Conservation (phyloP, 2,888 invertebrate species). For the Penaeus monodon region DNA sequence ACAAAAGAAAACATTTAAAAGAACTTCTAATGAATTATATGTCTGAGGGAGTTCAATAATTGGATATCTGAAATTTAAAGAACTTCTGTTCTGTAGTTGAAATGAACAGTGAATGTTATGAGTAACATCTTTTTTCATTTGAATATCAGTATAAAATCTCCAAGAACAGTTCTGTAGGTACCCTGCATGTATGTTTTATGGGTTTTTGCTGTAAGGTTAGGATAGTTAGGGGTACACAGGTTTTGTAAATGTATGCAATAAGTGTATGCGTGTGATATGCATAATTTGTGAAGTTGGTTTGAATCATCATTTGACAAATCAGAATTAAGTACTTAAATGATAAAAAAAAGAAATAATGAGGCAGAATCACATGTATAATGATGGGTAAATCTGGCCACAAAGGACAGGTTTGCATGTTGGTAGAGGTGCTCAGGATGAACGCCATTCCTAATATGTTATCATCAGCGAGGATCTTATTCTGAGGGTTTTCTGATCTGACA, state of each 20-base stretch:
- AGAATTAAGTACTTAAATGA: conserved; percentile 33
- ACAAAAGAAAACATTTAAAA: too few species aligned
- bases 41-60: too few species aligned
- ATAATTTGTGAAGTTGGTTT: conserved; percentile 50
- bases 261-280: conserved; percentile 40
- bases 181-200: conserved; percentile 55
- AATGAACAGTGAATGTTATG: too few species aligned
- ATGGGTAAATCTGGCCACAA: conserved; percentile 59
- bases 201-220: conserved; percentile 54
- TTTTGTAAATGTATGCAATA: conserved; percentile 33
- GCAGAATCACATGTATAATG: conserved; percentile 45
- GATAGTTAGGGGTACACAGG: conserved; percentile 55
- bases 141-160: too few species aligned
- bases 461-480: neutral
- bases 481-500: neutral
- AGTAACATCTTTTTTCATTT: too few species aligned
- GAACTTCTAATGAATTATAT: too few species aligned
- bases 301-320: conserved; percentile 33
- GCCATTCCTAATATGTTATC: conserved; percentile 1
- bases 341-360: neutral
- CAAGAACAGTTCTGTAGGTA: conserved; percentile 17
- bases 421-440: conserved; percentile 17
- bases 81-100: too few species aligned
- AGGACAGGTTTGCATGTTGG: conserved; percentile 26
- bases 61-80: too few species aligned